Conservation (phyloP, 2,888 invertebrate species). For the Crepidodera aurea region DNA sequence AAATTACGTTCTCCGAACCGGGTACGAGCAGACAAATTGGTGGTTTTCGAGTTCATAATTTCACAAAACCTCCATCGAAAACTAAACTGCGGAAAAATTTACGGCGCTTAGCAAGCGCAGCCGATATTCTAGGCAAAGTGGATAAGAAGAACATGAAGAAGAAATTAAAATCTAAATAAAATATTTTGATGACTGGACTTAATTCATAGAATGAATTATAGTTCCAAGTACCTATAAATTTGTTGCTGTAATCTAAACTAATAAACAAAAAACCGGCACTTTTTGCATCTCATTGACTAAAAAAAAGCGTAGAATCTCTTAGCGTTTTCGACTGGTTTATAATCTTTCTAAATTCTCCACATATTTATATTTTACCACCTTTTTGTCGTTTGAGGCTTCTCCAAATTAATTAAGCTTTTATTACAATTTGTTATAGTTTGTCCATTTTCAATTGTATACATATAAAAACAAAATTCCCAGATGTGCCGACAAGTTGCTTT, state of each 20-base stretch:
- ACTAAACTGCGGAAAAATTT: conserved; percentile 54
- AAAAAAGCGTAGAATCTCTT: too few species aligned
- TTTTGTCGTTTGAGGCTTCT: too few species aligned
- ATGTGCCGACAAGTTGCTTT: too few species aligned
- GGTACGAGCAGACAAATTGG: conserved; percentile 51
- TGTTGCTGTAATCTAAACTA: conserved; percentile 15
- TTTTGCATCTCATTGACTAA: conserved; percentile 18
- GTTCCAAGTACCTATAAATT: not conserved
- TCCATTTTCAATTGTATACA: too few species aligned
- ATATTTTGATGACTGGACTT: not conserved
- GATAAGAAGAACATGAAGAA: conserved; percentile 57
- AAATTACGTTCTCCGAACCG: conserved; percentile 45
- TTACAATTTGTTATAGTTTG: too few species aligned
- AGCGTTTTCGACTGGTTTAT: not conserved
- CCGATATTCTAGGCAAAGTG: conserved; percentile 50
- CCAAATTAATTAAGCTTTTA: too few species aligned
- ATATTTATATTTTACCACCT: too few species aligned
- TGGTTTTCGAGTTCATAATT: conserved; percentile 55
- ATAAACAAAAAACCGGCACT: conserved; percentile 18
- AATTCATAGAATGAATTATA: not conserved
- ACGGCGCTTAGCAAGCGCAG: conserved; percentile 51
- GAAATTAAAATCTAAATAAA: conserved; percentile 52
- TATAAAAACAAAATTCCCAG: too few species aligned
- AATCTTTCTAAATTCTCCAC: too few species aligned
- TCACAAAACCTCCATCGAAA: conserved; percentile 52